Base-by-base conservation (phyloP, 2,113 vertebrate genomes). In the Antechinus flavipes region DNA sequence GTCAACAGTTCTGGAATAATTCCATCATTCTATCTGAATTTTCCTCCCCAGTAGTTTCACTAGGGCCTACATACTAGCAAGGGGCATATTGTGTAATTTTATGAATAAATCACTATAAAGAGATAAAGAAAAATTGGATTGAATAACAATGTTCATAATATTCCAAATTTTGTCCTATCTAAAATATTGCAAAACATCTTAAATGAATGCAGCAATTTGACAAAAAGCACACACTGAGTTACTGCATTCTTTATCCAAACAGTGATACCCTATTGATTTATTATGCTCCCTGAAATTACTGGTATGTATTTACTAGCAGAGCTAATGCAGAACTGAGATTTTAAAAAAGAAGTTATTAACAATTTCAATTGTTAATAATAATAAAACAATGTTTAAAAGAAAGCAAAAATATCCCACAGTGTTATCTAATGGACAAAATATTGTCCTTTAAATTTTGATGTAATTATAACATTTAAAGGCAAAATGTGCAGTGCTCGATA, bases 401-500 rank as follows among this genome's bases (percentile, higher is more conserved):
- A 89, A 96, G 92, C 91, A 95, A 95, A 98, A 96, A 91, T 53
- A 76, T 0, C 30, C 16, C n/a, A 16, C 2, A 93, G 8, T 58
- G 84, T 90, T 76, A 92, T 93, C 95, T 97, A 98, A 97, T 96
- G 97, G 96, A 96, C 94, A 97, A 97, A 97, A 94, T 49, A 95
- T 97, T 98, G 91, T 90, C 94, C 92, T 97, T 98, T 97, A 96
- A 97, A 35, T 97, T 96, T 96, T 96, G 96, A 94, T 97, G 97
- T 96, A 98, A 98, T 98, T 98, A 94, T 91, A 95, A 54, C 93
- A 91, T 97, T 98, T 97, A 93, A 96, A 96, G 96, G 76, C 97
- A 97, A 94, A 97, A 96, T 93, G 93, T 6, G 30, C 10, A 92
- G 22, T 2, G 0, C 90, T 97, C 92, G 30, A 96, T 97, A 98